Evolutionary conservation across 2,797 vertebrate species (phyloP).

Genomic region (Rhodeus uyekii): DNA sequence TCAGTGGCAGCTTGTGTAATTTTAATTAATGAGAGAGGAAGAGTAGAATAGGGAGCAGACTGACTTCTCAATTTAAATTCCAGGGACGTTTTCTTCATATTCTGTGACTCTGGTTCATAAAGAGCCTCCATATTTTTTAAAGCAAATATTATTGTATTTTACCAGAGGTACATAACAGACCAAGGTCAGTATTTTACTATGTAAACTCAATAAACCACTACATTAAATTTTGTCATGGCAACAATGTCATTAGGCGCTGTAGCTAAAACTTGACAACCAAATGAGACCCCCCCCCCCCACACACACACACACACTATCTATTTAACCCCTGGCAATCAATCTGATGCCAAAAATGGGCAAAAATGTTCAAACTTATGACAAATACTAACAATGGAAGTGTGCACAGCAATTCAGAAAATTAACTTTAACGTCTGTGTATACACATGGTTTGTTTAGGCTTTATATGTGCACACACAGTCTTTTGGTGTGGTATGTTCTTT

Average conservation of each 20-base stretch:
- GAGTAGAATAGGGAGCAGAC: conserved; percentile 62
- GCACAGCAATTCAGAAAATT: neutral
- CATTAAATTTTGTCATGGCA: neutral
- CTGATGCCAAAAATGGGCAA: neutral
- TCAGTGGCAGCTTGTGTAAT: conserved; percentile 68
- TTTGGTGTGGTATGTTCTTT: neutral
- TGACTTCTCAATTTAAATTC: conserved; percentile 56
- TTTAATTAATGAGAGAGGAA: conserved; percentile 71
- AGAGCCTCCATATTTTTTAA: neutral
- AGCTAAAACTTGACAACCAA: neutral
- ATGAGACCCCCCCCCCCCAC: neutral
- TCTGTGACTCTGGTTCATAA: neutral
- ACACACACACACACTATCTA: too few species aligned
- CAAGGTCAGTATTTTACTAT: neutral
- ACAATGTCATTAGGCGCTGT: neutral
- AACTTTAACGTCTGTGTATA: neutral
- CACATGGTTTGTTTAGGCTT: neutral
- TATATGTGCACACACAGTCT: neutral
- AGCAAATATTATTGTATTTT: neutral
- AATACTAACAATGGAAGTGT: neutral
- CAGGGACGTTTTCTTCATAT: conserved; percentile 52
- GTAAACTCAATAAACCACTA: neutral
- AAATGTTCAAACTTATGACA: neutral
- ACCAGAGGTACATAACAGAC: neutral
- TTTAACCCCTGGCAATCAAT: neutral